A percentile compares a stretch with the other conserved stretches of the same genome.
These are phyloP conservation scores for Salvelinus sp. DNA, from an alignment of 2,113 vertebrate genomes.

Conservation along the genomic window DNA sequence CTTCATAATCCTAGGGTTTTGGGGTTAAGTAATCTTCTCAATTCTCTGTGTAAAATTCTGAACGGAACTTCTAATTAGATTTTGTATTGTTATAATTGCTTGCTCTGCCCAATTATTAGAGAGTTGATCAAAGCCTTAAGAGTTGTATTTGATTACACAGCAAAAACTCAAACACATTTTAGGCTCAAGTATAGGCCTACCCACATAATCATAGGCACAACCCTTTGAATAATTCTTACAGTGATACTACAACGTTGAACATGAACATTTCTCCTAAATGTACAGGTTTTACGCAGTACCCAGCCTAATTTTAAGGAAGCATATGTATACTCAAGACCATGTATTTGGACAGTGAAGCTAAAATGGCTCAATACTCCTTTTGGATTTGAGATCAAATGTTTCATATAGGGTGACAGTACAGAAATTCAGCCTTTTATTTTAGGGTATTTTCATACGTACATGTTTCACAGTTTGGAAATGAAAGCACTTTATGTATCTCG, in stretches of 20 bases:
- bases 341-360: too few relatives aligned
- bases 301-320: too few relatives aligned
- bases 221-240: not conserved
- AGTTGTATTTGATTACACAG: constrained; percentile 37
- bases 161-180: not conserved
- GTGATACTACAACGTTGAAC: not conserved
- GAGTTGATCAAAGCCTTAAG: constrained; percentile 53
- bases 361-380: too few relatives aligned
- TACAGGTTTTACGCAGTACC: not conserved
- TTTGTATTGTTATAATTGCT: constrained; percentile 33
- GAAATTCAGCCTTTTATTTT: too few relatives aligned
- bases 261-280: not conserved
- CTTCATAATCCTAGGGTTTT: constrained; percentile 5
- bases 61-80: constrained; percentile 22
- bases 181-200: not conserved
- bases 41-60: constrained; percentile 10
- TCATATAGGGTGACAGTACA: too few relatives aligned
- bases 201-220: not conserved
- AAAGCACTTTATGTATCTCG: too few relatives aligned
- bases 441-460: too few relatives aligned
- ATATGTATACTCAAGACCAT: too few relatives aligned
- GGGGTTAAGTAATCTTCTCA: not conserved
- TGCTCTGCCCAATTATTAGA: constrained; percentile 7
- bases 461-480: too few relatives aligned
- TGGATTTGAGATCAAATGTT: too few relatives aligned